phyloP scores from a whole-genome alignment of 2,113 vertebrate species.

The Mugil cephalus region DNA sequence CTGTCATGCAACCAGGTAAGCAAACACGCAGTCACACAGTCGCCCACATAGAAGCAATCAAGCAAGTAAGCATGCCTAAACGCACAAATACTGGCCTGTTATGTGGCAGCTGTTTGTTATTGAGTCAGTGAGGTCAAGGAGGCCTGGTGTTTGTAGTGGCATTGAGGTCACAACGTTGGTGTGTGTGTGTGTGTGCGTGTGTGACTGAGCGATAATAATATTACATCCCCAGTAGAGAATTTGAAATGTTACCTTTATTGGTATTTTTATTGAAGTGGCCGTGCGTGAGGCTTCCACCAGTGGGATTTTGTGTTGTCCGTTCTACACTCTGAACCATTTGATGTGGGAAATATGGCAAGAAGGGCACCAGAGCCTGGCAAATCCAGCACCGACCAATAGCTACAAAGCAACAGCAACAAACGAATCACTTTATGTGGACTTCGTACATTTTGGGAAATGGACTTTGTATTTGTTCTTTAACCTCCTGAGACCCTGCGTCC shows the following conservation, averaged over 20 bases:
- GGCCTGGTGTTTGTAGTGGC: slow-evolving; percentile 45
- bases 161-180: neutral
- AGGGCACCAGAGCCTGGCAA: too few relatives aligned
- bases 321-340: too few relatives aligned
- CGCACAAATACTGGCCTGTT: slow-evolving; percentile 22
- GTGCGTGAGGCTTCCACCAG: too few relatives aligned
- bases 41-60: neutral
- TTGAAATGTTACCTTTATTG: neutral
- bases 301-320: too few relatives aligned
- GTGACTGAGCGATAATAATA: slow-evolving; percentile 15
- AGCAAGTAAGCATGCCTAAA: neutral
- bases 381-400: too few relatives aligned
- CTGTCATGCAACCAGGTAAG: slow-evolving; percentile 21
- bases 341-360: too few relatives aligned
- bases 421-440: too few relatives aligned
- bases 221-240: neutral
- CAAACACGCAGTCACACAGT: slow-evolving; percentile 1
- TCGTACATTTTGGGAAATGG: too few relatives aligned
- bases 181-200: slow-evolving; percentile 23
- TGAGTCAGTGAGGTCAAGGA: slow-evolving; percentile 47
- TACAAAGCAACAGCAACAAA: too few relatives aligned
- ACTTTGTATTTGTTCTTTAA: too few relatives aligned
- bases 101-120: slow-evolving; percentile 69
- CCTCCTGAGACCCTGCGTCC: too few relatives aligned
- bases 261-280: too few relatives aligned